Evolutionary conservation across 1,140 invertebrate species (phyloP).

Genomic region (Colletes latitarsis): DNA sequence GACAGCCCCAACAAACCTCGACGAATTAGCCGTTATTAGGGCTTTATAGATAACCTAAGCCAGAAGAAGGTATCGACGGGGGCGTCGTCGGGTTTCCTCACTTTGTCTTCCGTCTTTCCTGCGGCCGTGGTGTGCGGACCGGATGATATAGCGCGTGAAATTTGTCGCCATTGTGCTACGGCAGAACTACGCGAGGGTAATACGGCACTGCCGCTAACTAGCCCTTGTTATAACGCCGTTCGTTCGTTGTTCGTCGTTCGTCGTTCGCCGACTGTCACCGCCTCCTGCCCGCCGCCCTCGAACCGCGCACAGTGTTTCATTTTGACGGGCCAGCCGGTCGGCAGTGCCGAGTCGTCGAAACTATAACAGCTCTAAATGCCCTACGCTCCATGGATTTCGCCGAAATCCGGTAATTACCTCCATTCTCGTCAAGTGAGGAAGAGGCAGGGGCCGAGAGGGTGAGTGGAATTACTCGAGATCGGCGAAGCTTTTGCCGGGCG

Average conservation of each 20-base stretch:
- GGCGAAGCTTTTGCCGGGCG: conserved; percentile 53
- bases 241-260: conserved; percentile 71
- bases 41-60: conserved; percentile 4
- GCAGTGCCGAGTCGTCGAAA: conserved; percentile 62
- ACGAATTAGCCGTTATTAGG: conserved; percentile 55
- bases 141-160: conserved; percentile 77
- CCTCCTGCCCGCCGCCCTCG: not conserved
- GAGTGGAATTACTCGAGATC: conserved; percentile 59
- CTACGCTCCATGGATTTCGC: conserved; percentile 64
- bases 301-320: conserved; percentile 51
- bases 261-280: conserved; percentile 27
- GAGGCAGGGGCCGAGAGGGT: conserved; percentile 2
- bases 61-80: not conserved
- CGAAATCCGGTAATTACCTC: conserved; percentile 67
- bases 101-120: conserved; percentile 55
- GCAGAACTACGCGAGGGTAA: conserved; percentile 76
- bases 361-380: conserved; percentile 68
- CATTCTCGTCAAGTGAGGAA: conserved; percentile 58
- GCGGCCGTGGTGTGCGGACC: conserved; percentile 46
- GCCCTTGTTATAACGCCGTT: conserved; percentile 78
- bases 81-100: conserved; percentile 17
- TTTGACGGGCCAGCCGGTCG: conserved; percentile 58
- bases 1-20: conserved; percentile 20
- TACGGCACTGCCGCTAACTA: conserved; percentile 76
- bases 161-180: conserved; percentile 78